Conservation (phyloP, 1,140 invertebrate genomes). For the Diorhabda sublineata region DNA sequence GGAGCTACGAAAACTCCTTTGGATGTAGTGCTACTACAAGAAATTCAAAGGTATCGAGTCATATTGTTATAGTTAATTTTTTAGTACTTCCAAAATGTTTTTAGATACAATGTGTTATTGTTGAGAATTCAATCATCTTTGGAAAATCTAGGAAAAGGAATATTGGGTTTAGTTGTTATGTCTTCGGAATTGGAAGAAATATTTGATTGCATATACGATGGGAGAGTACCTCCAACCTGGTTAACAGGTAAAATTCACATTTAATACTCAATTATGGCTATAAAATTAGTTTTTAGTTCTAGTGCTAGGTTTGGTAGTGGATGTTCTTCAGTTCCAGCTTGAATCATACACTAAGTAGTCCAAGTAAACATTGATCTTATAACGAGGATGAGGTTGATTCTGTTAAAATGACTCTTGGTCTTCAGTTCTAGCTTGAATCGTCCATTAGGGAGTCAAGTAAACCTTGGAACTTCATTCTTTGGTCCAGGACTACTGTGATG, state of each 20-base stretch:
- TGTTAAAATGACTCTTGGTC: too few relatives aligned
- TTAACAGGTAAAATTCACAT: slow-evolving; percentile 56
- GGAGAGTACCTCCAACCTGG: slow-evolving; percentile 72
- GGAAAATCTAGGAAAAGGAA: slow-evolving; percentile 68
- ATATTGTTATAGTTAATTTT: not conserved
- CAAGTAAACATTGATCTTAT: too few relatives aligned
- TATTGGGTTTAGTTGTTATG: slow-evolving; percentile 80
- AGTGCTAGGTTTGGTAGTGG: too few relatives aligned
- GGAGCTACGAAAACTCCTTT: slow-evolving; percentile 67
- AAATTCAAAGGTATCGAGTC: slow-evolving; percentile 56
- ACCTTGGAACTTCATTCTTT: too few relatives aligned
- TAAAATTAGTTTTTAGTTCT: too few relatives aligned
- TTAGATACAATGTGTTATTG: slow-evolving; percentile 59
- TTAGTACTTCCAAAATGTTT: not conserved
- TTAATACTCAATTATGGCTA: not conserved
- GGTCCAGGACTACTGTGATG: too few relatives aligned
- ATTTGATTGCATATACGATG: slow-evolving; percentile 73
- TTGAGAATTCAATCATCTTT: slow-evolving; percentile 54
- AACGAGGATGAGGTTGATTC: too few relatives aligned
- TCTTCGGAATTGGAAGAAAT: slow-evolving; percentile 76
- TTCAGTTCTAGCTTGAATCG: too few relatives aligned
- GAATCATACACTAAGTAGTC: too few relatives aligned
- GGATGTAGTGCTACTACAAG: slow-evolving; percentile 78
- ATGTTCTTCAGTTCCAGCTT: too few relatives aligned
- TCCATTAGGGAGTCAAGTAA: too few relatives aligned